These are phyloP conservation scores for Entomobrya proxima DNA, from an alignment of 2,888 invertebrate genomes.

Conservation along the genomic window DNA sequence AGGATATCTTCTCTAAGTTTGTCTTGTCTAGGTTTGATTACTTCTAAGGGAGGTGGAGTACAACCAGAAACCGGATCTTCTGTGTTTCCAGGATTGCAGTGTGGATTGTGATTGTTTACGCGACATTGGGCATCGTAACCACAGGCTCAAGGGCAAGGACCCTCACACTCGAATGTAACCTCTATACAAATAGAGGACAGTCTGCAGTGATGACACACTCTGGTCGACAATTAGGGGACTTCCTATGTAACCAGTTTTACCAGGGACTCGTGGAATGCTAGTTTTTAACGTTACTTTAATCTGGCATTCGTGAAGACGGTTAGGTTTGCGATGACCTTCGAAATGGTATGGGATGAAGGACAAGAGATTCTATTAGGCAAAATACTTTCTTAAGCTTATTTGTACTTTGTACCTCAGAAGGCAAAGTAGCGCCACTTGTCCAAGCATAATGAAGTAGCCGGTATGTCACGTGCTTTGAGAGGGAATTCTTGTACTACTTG, in stretches of 20 bases:
- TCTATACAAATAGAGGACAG: slow-evolving; percentile 80
- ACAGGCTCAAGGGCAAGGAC: slow-evolving; percentile 81
- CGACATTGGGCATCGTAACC: slow-evolving; percentile 85
- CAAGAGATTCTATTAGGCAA: too few relatives aligned
- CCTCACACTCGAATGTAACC: slow-evolving; percentile 84
- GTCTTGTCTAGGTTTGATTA: slow-evolving; percentile 76
- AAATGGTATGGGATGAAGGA: too few relatives aligned
- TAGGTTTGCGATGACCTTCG: too few relatives aligned
- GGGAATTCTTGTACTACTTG: too few relatives aligned
- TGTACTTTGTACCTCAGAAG: too few relatives aligned
- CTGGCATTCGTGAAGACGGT: too few relatives aligned
- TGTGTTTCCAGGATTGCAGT: slow-evolving; percentile 85
- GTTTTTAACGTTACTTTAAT: slow-evolving; percentile 84
- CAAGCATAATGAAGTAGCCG: too few relatives aligned
- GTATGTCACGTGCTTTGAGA: too few relatives aligned
- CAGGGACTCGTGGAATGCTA: slow-evolving; percentile 84
- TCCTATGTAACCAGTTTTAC: slow-evolving; percentile 77
- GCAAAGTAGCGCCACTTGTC: too few relatives aligned
- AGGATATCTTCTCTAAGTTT: background rate
- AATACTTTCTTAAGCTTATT: too few relatives aligned
- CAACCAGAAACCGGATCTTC: slow-evolving; percentile 81
- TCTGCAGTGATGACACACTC: slow-evolving; percentile 86
- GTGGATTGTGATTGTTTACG: slow-evolving; percentile 82
- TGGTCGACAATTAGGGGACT: slow-evolving; percentile 78
- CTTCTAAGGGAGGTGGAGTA: slow-evolving; percentile 75